Conservation (phyloP, 2,797 vertebrate genomes). For the Betta splendens region DNA sequence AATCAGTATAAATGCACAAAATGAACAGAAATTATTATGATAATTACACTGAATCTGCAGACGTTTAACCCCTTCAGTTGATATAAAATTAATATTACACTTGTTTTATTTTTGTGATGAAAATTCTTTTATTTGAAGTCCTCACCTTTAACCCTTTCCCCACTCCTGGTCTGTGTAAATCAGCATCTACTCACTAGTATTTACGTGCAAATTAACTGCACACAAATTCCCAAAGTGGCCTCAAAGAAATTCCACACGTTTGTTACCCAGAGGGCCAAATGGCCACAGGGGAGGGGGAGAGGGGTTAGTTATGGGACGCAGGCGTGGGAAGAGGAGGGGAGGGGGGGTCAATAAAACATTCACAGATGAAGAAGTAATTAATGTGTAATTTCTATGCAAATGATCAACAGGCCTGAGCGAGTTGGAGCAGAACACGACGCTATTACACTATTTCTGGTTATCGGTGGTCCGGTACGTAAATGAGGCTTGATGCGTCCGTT, state of each 20-base stretch:
- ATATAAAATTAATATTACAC: slow-evolving; percentile 1
- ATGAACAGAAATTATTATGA: neutral
- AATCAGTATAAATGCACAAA: neutral
- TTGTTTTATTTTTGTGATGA: neutral
- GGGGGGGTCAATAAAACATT: slow-evolving; percentile 49
- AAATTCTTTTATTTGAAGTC: slow-evolving; percentile 8
- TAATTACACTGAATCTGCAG: neutral
- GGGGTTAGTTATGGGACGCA: slow-evolving; percentile 1
- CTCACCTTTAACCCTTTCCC: slow-evolving; percentile 5
- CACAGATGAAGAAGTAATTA: slow-evolving; percentile 61
- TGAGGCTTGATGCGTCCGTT: slow-evolving; percentile 32
- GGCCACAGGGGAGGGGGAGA: slow-evolving; percentile 40
- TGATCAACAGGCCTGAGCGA: slow-evolving; percentile 39
- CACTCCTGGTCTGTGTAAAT: slow-evolving; percentile 26
- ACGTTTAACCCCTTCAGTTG: neutral
- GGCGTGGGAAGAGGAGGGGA: slow-evolving; percentile 7
- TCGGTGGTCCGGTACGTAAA: slow-evolving; percentile 16
- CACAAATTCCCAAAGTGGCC: slow-evolving; percentile 68
- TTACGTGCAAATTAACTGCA: slow-evolving; percentile 79
- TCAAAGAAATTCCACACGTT: slow-evolving; percentile 77
- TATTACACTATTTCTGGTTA: slow-evolving; percentile 19
- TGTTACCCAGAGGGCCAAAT: slow-evolving; percentile 70
- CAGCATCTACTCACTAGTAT: slow-evolving; percentile 61
- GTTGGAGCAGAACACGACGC: slow-evolving; percentile 40
- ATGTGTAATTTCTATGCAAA: slow-evolving; percentile 64